Evolutionary conservation across 2,113 vertebrate species (phyloP), one percentile per base, ranked within the genome.

Genomic region (Aphyosemion australe): DNA sequence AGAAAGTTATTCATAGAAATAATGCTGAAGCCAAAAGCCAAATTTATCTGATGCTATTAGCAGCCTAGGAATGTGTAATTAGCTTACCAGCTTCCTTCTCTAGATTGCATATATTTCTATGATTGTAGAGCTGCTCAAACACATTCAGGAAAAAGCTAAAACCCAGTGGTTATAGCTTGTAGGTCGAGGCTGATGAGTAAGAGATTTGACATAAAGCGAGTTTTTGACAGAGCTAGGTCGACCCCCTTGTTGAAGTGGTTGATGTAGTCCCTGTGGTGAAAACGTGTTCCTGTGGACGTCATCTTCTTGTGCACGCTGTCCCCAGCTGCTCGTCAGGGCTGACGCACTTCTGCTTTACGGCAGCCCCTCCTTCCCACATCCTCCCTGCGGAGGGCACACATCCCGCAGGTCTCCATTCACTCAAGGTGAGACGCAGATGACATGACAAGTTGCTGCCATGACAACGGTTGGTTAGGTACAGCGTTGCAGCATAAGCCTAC

Each of bases 381-480:
- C 53, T 75, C 56, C 59, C 62, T 47, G 58, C 67, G 63, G 67
- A 81, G 67, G 69, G 65, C 66, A 58, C 75, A 62, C 64, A 64
- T 89, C 83, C 79, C 68, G 19, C 79, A 88, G 85, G 82, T 85
- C 80, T 88, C 61, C 83, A 88, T 87, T 90, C 78, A 90, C 76
- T 84, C 87, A 93, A 92, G 90, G 88, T 90, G 83, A 91, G 84
- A 87, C 49, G 52, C 76, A 75, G 84, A 83, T 84, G 78, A 92
- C 85, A 82, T 84, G 80, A 89, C 82, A 87, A 82, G 81, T 65
- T 52, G 90, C 87, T 92, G 58, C 91, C 87, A 90, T 92, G 91
- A 87, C 88, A 92, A 92, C 91, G 47, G 78, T n/a, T 62, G 70
- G 80, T 77, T 65, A 79, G 83, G 83, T 81, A 79, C 73, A 82